Evolutionary conservation across 1,140 invertebrate species (phyloP), one percentile per base, ranked within the genome.

Genomic region (Megalonaias nervosa): DNA sequence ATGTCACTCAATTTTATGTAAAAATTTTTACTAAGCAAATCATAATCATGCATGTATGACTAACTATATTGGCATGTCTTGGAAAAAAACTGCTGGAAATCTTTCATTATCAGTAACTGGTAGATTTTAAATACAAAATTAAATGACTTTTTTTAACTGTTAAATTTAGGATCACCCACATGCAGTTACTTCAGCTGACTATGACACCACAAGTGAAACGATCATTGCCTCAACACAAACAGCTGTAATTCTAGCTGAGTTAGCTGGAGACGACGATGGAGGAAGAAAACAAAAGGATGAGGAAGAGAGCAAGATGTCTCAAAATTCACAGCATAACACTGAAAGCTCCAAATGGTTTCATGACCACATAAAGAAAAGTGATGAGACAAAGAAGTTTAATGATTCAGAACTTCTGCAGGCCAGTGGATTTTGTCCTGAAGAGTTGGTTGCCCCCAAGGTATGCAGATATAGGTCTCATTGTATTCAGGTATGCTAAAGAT

Each of bases 211-310:
- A 23, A 61, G 70, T 21, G 56, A 73, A 9, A 77, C 60, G 12
- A 75, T 60, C 23, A 26, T 58, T 31, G 81, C 72, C 5, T 81
- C 81, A 16, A 84, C 84, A 23, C 85, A 86, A 66, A 85, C 85
- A 70, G 85, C 79, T 66, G 75, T 82, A 0, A 26, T 84, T 17
- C 58, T 86, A 57, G 85, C 85, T 31, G 82, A 86, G 62, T 57
- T 85, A 57, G 84, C 82, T 16, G 72, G 64, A 19, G 80, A 80
- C 60, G 74, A 26, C 0, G 21, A 58, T 58, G 11, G 26, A 81
- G 17, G 68, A 64, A 11, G n/a, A 12, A 17, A 21, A 57, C 48
- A 65, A 4, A 38, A 67, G 9, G 66, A 19, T 19, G 66, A 38
- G 66, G 26, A 19, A 38, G 19, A 23, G 26, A 23, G 60, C 19